Evolutionary conservation across 1,140 invertebrate genomes (phyloP).

Genomic region (Scaptomyza pallida): DNA sequence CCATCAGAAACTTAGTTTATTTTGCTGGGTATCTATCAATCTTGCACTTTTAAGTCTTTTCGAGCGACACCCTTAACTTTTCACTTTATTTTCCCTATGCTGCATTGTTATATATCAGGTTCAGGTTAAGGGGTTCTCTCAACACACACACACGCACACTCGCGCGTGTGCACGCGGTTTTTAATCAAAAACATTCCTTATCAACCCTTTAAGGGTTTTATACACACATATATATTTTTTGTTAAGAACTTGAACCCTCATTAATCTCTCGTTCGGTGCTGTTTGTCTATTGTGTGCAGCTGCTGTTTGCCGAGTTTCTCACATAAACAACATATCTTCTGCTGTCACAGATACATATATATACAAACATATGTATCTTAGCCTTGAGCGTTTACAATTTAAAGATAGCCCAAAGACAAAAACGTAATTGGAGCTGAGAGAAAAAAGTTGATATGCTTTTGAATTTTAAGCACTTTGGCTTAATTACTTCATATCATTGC

Average conservation of each 20-base stretch:
- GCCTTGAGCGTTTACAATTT: conserved; percentile 30
- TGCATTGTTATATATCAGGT: conserved; percentile 35
- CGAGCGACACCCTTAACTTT: conserved; percentile 20
- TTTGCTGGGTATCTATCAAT: background rate
- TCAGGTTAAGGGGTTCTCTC: conserved; percentile 3
- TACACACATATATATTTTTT: background rate
- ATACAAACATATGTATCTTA: conserved; percentile 25
- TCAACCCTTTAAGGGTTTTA: conserved; percentile 58
- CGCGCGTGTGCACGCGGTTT: conserved; percentile 11
- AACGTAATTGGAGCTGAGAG: conserved; percentile 35
- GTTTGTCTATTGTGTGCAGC: conserved; percentile 41
- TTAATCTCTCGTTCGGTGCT: conserved; percentile 63
- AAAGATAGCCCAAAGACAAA: background rate
- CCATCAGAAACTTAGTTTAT: conserved; percentile 6
- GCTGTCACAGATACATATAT: conserved; percentile 7
- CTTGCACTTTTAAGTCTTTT: background rate
- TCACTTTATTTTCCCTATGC: background rate
- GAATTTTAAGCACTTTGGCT: conserved; percentile 27
- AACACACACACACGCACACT: background rate
- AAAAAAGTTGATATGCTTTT: conserved; percentile 49
- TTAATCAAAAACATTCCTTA: conserved; percentile 69
- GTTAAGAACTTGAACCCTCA: conserved; percentile 59
- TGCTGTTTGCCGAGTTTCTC: conserved; percentile 30
- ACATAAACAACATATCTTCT: conserved; percentile 4
- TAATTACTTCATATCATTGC: conserved; percentile 63